Conservation (phyloP, 2,113 vertebrate genomes). For the Elephas maximus region DNA sequence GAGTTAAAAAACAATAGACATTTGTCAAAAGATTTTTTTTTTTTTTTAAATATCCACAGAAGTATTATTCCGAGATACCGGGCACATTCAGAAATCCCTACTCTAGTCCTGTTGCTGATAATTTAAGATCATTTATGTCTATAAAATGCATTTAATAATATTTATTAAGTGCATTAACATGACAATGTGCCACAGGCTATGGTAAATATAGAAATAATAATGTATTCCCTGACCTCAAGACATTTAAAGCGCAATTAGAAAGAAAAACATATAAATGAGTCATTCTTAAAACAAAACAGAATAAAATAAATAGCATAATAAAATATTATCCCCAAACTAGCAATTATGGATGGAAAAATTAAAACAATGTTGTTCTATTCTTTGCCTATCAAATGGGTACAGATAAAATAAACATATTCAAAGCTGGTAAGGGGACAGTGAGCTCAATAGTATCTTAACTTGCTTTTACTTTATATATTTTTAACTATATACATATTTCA, state of each 20-base stretch:
- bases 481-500: not conserved
- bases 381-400: constrained; percentile 1
- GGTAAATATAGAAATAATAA: constrained; percentile 13
- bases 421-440: not conserved
- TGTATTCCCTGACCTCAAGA: not conserved
- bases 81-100: not conserved
- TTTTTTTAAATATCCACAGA: not conserved
- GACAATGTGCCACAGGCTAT: not conserved
- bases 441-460: not conserved
- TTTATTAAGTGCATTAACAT: not conserved
- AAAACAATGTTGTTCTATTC: not conserved
- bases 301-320: not conserved
- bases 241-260: not conserved
- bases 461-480: not conserved
- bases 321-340: not conserved
- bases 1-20: not conserved
- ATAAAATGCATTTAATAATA: constrained; percentile 19
- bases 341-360: constrained; percentile 40
- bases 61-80: not conserved
- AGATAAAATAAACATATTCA: not conserved
- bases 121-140: not conserved
- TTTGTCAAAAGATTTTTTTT: not conserved
- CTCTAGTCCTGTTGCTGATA: not conserved
- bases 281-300: constrained; percentile 14
- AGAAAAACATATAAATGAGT: not conserved